Percentiles rank a stretch among this genome's conserved stretches.
Conservation (phyloP, 1,140 invertebrate species). For the Calycopis cecrops region DNA sequence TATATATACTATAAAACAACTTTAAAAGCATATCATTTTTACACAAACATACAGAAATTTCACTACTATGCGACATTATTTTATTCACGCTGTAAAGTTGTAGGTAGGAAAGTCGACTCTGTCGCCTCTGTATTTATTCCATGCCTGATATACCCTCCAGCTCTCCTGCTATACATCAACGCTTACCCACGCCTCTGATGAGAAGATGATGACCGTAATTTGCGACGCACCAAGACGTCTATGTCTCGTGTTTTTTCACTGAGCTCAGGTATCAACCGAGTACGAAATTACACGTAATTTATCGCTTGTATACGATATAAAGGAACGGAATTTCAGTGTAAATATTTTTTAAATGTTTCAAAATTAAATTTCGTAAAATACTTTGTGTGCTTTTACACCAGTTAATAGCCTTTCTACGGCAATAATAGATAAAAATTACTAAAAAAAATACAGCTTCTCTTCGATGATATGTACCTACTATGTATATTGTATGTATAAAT, state of each 20-base stretch:
- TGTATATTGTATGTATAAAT: too few relatives aligned
- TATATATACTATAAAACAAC: too few relatives aligned
- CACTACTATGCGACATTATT: too few relatives aligned
- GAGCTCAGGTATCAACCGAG: constrained; percentile 67
- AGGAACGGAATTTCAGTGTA: constrained; percentile 34
- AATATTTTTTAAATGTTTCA: constrained; percentile 42
- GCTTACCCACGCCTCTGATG: constrained; percentile 66
- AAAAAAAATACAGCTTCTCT: too few relatives aligned
- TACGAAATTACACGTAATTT: constrained; percentile 71
- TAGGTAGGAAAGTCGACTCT: neutral
- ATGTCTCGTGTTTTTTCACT: constrained; percentile 70
- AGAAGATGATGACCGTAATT: constrained; percentile 74
- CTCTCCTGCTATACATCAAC: constrained; percentile 60
- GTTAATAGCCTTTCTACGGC: too few relatives aligned
- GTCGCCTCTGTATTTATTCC: constrained; percentile 30
- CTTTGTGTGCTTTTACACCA: neutral
- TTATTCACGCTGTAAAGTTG: too few relatives aligned
- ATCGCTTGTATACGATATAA: constrained; percentile 46
- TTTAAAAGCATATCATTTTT: too few relatives aligned
- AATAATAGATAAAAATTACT: too few relatives aligned
- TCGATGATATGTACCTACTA: too few relatives aligned
- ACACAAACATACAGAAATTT: too few relatives aligned
- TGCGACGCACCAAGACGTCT: constrained; percentile 73
- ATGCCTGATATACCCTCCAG: constrained; percentile 42
- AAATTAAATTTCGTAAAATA: constrained; percentile 5